These are phyloP conservation scores for Poecilia picta DNA, from an alignment of 2,797 vertebrate genomes.

Conservation along the genomic window DNA sequence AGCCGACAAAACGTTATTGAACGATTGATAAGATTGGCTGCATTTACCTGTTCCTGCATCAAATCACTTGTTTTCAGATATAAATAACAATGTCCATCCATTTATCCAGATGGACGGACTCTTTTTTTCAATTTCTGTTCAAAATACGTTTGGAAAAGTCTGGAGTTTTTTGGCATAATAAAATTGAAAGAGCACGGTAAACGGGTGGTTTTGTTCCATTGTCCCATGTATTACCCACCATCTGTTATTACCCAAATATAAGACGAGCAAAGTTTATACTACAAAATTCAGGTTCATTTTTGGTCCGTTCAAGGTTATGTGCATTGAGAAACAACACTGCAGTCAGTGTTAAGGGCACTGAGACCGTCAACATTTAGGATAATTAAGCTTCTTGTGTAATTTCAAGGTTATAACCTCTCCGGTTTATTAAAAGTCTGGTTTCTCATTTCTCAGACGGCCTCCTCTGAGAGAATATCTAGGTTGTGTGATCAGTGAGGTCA, in stretches of 20 bases:
- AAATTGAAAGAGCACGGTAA: not conserved
- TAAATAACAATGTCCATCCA: not conserved
- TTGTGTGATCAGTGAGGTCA: slow-evolving; percentile 33
- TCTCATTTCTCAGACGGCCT: not conserved
- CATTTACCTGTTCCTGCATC: not conserved
- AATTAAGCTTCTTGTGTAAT: slow-evolving; percentile 1
- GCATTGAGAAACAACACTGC: not conserved
- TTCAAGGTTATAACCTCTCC: slow-evolving; percentile 4
- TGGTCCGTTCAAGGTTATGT: not conserved
- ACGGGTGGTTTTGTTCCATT: not conserved
- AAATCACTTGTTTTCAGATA: not conserved
- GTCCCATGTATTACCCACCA: not conserved
- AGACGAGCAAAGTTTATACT: not conserved
- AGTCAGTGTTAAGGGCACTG: too few relatives aligned
- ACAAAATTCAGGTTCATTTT: not conserved
- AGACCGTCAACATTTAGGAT: not conserved
- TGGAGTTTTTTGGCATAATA: not conserved
- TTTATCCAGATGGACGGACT: too few relatives aligned
- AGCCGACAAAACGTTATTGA: not conserved
- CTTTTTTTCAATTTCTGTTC: not conserved
- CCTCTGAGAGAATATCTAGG: slow-evolving; percentile 30
- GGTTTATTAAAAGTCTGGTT: not conserved
- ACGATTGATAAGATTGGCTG: not conserved
- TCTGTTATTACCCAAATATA: not conserved
- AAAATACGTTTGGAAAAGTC: not conserved